These are phyloP conservation scores for Fistularia commersonii DNA, from an alignment of 2,797 vertebrate genomes.

Conservation along the genomic window DNA sequence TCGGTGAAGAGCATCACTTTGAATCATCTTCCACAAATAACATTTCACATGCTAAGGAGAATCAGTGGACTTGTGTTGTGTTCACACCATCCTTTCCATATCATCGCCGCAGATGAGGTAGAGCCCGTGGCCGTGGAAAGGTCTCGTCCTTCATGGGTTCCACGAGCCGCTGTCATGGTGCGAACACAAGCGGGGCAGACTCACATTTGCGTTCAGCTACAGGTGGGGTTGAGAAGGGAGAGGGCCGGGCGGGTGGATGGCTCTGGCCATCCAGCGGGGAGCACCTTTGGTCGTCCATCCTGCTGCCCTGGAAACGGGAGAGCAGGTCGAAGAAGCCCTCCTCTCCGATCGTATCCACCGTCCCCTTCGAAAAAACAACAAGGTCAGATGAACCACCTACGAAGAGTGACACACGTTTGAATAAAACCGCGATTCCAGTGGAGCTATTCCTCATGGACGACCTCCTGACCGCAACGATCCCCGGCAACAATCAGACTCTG, in stretches of 20 bases:
- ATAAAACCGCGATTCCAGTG: too few species aligned
- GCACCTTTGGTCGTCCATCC: slow-evolving; percentile 98
- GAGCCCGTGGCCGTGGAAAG: too few species aligned
- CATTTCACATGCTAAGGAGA: slow-evolving; percentile 6
- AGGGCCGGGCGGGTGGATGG: slow-evolving; percentile 51
- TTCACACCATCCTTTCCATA: slow-evolving; percentile 44
- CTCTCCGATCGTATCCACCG: slow-evolving; percentile 80
- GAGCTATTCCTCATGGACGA: too few species aligned
- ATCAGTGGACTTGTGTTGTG: slow-evolving; percentile 10
- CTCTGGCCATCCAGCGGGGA: slow-evolving; percentile 76
- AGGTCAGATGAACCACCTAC: background rate
- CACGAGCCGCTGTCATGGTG: slow-evolving; percentile 24
- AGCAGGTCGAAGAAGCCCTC: slow-evolving; percentile 96
- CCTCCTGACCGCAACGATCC: too few species aligned
- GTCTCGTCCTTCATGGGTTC: too few species aligned
- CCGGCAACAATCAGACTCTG: too few species aligned
- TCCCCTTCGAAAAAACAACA: slow-evolving; percentile 57
- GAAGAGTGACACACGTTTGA: background rate
- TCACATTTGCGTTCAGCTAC: slow-evolving; percentile 83
- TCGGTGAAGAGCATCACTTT: slow-evolving; percentile 1
- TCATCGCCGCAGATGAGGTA: too few species aligned
- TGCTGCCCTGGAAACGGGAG: slow-evolving; percentile 92
- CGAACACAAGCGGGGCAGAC: slow-evolving; percentile 55
- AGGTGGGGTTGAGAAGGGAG: slow-evolving; percentile 72
- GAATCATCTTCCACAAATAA: slow-evolving; percentile 7